These are phyloP conservation scores for Oceanodroma leucorhoa DNA, from an alignment of 2,797 vertebrate species.

Conservation along the genomic window DNA sequence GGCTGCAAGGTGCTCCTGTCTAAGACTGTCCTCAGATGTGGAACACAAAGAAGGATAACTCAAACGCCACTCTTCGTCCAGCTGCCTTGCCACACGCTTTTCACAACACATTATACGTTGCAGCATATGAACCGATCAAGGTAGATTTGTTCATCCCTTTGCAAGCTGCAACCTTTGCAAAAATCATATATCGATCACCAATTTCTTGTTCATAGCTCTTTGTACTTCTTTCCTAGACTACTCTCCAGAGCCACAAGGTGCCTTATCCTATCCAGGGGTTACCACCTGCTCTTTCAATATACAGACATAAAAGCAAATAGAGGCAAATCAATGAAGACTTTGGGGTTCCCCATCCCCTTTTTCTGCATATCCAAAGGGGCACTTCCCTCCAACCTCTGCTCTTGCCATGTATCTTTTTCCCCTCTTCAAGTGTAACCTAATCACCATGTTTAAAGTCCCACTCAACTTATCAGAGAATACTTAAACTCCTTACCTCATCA, in stretches of 20 bases:
- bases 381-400: not conserved
- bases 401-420: not conserved
- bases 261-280: not conserved
- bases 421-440: not conserved
- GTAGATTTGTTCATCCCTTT: not conserved
- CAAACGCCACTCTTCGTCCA: not conserved
- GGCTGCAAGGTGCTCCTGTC: not conserved
- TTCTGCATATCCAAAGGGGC: not conserved
- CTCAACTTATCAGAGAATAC: not conserved
- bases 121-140: not conserved
- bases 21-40: not conserved
- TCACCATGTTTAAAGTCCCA: not conserved
- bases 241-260: not conserved
- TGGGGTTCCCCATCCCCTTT: not conserved
- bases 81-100: not conserved
- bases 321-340: not conserved
- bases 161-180: not conserved
- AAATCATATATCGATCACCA: not conserved
- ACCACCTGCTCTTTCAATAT: not conserved
- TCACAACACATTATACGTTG: not conserved
- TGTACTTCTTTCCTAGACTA: not conserved
- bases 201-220: not conserved
- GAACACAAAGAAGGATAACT: not conserved
- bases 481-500: not conserved
- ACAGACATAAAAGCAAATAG: not conserved